These are phyloP conservation scores for Acromyrmex heyeri DNA, from an alignment of 1,140 invertebrate genomes.

Conservation along the genomic window DNA sequence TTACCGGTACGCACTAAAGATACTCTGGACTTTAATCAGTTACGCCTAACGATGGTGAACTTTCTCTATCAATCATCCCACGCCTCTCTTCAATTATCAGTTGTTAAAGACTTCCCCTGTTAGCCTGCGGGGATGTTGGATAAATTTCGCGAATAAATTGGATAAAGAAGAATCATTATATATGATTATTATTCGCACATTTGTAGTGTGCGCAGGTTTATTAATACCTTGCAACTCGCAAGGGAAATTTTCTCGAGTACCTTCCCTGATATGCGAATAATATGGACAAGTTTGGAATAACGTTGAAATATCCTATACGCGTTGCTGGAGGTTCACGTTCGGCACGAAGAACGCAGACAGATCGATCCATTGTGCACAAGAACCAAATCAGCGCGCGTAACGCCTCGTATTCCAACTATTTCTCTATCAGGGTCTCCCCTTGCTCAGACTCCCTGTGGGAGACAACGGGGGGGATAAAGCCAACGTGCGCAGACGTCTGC, in stretches of 20 bases:
- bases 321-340: background rate
- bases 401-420: slow-evolving; percentile 74
- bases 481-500: slow-evolving; percentile 61
- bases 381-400: slow-evolving; percentile 72
- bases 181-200: background rate
- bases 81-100: background rate
- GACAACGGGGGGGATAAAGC: slow-evolving; percentile 58
- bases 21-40: slow-evolving; percentile 47
- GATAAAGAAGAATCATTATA: background rate
- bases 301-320: background rate
- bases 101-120: slow-evolving; percentile 1
- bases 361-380: slow-evolving; percentile 70
- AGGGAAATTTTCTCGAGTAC: background rate
- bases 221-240: background rate
- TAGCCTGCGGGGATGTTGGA: background rate
- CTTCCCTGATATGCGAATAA: no score
- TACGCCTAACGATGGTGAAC: slow-evolving; percentile 35
- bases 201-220: background rate
- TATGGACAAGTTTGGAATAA: background rate
- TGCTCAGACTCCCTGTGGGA: slow-evolving; percentile 27
- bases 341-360: slow-evolving; percentile 61
- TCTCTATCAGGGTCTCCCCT: slow-evolving; percentile 65
- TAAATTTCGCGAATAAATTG: background rate
- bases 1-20: slow-evolving; percentile 26
- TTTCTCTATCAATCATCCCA: slow-evolving; percentile 45